Evolutionary conservation across 2,888 invertebrate species (phyloP).

Genomic region (Clusia tigrina): DNA sequence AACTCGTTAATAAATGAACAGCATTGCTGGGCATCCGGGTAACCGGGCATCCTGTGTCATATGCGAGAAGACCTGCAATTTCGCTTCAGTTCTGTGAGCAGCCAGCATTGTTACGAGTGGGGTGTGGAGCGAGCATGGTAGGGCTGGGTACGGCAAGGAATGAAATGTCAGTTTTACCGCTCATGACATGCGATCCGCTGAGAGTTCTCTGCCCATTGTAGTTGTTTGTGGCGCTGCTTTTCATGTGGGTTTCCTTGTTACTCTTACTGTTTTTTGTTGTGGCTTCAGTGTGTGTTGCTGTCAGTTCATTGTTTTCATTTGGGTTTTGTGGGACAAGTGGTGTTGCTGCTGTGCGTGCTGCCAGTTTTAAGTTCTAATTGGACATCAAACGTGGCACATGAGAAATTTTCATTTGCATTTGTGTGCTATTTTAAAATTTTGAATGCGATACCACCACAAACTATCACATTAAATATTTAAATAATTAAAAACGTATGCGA

Average conservation of each 20-base stretch:
- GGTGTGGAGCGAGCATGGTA: not conserved
- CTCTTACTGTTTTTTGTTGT: not conserved
- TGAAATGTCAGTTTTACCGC: slow-evolving; percentile 16
- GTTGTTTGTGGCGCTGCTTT: not conserved
- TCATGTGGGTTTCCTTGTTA: not conserved
- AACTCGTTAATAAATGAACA: slow-evolving; percentile 23
- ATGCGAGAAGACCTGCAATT: not conserved
- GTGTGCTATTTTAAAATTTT: not conserved
- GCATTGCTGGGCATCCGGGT: not conserved
- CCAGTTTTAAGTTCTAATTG: slow-evolving; percentile 22
- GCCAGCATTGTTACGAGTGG: not conserved
- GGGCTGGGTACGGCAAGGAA: not conserved
- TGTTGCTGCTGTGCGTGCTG: not conserved
- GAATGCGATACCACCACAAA: not conserved
- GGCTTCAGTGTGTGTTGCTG: not conserved
- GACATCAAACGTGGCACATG: slow-evolving; percentile 18
- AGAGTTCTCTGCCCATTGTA: slow-evolving; percentile 7
- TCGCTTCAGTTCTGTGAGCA: not conserved
- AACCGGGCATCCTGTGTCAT: not conserved
- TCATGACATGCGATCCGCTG: slow-evolving; percentile 21
- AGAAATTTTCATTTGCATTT: slow-evolving; percentile 7
- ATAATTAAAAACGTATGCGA: too few relatives aligned
- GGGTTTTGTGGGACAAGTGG: slow-evolving; percentile 11
- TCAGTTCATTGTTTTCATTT: slow-evolving; percentile 16
- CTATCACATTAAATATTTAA: too few relatives aligned